These are phyloP conservation scores for Sitobion miscanthi DNA, from an alignment of 1,140 invertebrate genomes.

Conservation along the genomic window DNA sequence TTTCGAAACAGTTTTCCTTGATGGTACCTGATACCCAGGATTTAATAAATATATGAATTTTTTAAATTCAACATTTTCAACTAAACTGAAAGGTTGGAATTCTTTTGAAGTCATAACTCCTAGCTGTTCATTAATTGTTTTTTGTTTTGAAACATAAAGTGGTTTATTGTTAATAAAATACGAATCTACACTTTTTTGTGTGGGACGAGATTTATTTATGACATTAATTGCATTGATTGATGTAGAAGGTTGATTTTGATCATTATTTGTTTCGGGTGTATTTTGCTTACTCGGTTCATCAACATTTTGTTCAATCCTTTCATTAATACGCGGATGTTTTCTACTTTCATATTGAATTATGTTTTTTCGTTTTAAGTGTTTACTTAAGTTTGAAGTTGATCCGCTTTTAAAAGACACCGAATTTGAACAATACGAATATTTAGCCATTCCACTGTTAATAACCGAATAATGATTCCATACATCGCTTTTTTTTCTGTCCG, in stretches of 20 bases:
- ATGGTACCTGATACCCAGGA: slow-evolving; percentile 58
- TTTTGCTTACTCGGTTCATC: neutral
- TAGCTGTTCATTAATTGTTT: slow-evolving; percentile 58
- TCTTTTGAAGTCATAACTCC: slow-evolving; percentile 60
- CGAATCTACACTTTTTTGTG: neutral
- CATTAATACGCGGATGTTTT: neutral
- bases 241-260: slow-evolving; percentile 17
- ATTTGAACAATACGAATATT: neutral
- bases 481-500: slow-evolving; percentile 42
- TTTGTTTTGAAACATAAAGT: slow-evolving; percentile 20
- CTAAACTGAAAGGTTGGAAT: slow-evolving; percentile 59
- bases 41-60: slow-evolving; percentile 59
- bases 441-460: neutral
- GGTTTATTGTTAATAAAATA: neutral
- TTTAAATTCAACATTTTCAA: slow-evolving; percentile 60
- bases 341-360: neutral
- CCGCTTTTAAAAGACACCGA: neutral
- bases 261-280: neutral
- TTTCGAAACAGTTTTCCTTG: slow-evolving; percentile 59
- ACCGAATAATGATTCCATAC: slow-evolving; percentile 26
- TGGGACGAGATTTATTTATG: neutral
- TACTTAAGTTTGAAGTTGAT: slow-evolving; percentile 19
- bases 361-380: slow-evolving; percentile 14
- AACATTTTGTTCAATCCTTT: neutral
- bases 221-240: neutral